Base-by-base conservation (phyloP, 2,113 vertebrate genomes). In the Pogona vitticeps region DNA sequence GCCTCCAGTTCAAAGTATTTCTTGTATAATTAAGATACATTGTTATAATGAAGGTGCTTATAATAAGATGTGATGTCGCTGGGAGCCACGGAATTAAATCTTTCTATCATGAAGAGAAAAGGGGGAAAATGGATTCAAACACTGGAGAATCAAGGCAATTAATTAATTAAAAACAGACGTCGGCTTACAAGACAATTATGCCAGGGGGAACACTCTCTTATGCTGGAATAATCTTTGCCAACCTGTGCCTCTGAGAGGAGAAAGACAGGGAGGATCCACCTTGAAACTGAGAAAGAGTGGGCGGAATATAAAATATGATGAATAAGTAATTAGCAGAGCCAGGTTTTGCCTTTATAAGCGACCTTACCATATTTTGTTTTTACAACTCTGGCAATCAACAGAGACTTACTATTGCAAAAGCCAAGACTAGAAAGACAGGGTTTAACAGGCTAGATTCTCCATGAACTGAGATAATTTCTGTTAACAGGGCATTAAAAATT, bases 21-120 rank as follows among this genome's bases (percentile, higher is more conserved):
- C 67, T 75, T 86, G 70, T 84, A 89, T 89, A 94, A 92, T 94
- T 89, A 95, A 90, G 78, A 86, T 14, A 1, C 73, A 92, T 88
- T 81, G 67, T 70, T 88, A 65, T 42, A 78, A 91, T 4, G 81
- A 90, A 89, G 76, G 82, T 89, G 76, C 89, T 58, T 65, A n/a
- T 36, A 89, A 91, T 58, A 88, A 85, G 86, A 85, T 9, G 61
- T 36, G 75, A 58, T 52, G 31, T 36, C 81, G 70, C 58, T 80
- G 72, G 42, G 58, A 91, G 79, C 83, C 73, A 65, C 0, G 0
- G 68, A 75, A 90, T 42, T 40, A 1, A 87, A 89, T 2, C 40
- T 23, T 76, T 61, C 67, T 63, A 56, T 9, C 17, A 33, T 40
- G 86, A 38, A 70, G 56, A n/a, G 52, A 73, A 5, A 78, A 56